Evolutionary conservation across 2,797 vertebrate genomes (phyloP).

Genomic region (Takifugu ocellatus): DNA sequence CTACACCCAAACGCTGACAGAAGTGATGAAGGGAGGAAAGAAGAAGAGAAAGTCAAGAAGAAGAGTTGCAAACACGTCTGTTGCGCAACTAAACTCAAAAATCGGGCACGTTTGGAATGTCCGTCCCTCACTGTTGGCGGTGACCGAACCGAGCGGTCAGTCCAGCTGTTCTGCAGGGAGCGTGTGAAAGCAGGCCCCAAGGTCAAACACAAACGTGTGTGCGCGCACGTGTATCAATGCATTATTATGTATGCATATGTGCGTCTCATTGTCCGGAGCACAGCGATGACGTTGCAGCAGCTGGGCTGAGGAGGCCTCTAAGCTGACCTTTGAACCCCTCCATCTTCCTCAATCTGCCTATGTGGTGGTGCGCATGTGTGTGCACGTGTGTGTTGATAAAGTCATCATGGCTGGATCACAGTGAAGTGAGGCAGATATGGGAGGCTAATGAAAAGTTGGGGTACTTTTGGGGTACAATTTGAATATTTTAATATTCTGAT

Average conservation of each 20-base stretch:
- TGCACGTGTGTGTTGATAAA: constrained; percentile 54
- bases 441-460: background rate
- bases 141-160: constrained; percentile 1
- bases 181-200: constrained; percentile 64
- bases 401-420: constrained; percentile 61
- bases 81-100: background rate
- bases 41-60: background rate
- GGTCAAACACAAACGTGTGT: constrained; percentile 40
- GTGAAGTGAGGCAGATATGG: constrained; percentile 48
- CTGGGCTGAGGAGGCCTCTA: constrained; percentile 59
- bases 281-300: constrained; percentile 52
- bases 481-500: no score
- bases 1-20: constrained; percentile 54
- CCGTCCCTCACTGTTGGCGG: background rate
- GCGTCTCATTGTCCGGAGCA: constrained; percentile 54
- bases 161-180: constrained; percentile 58
- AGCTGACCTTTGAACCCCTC: constrained; percentile 52
- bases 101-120: background rate
- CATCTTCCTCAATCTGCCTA: constrained; percentile 48
- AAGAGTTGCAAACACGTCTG: background rate
- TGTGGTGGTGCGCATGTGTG: constrained; percentile 5
- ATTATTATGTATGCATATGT: constrained; percentile 46
- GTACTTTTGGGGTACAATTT: background rate
- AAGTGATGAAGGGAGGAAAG: constrained; percentile 21
- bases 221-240: constrained; percentile 19